Percentiles rank a stretch among this genome's conserved stretches.
These are phyloP conservation scores for Phenganax marumi DNA, from an alignment of 92 coral and sea anemone species.

Conservation along the genomic window DNA sequence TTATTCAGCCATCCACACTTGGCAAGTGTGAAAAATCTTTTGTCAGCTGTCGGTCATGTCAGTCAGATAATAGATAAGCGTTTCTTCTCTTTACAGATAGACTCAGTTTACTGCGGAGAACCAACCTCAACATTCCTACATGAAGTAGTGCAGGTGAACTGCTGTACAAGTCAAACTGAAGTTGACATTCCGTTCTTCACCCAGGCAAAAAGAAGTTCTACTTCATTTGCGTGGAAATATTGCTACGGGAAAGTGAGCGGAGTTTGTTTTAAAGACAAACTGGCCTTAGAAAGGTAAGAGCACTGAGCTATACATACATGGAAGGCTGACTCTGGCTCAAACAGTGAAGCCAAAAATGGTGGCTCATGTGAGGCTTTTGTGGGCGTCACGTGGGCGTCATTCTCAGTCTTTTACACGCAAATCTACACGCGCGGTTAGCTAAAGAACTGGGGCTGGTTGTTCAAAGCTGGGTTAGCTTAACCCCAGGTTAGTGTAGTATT, in stretches of 20 bases:
- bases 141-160: constrained; percentile 16
- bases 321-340: neutral
- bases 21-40: constrained; percentile 46
- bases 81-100: constrained; percentile 39
- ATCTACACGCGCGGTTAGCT: too few relatives aligned
- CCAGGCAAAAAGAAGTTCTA: constrained; percentile 14
- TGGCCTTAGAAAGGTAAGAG: constrained; percentile 34
- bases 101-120: constrained; percentile 61
- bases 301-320: too few relatives aligned
- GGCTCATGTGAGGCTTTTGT: too few relatives aligned
- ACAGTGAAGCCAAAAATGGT: neutral
- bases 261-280: constrained; percentile 52
- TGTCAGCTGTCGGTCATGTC: neutral
- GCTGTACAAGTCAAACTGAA: constrained; percentile 8
- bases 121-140: constrained; percentile 31
- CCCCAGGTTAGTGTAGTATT: too few relatives aligned
- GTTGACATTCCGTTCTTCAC: constrained; percentile 23
- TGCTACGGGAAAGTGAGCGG: constrained; percentile 44
- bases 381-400: too few relatives aligned
- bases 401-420: too few relatives aligned
- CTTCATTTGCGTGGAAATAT: constrained; percentile 28
- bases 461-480: too few relatives aligned
- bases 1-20: constrained; percentile 53
- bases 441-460: too few relatives aligned
- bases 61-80: neutral